Percentiles rank a stretch among this genome's conserved stretches.
phyloP scores from a whole-genome alignment of 2,888 invertebrate genomes.

The Oscheius sp. region DNA sequence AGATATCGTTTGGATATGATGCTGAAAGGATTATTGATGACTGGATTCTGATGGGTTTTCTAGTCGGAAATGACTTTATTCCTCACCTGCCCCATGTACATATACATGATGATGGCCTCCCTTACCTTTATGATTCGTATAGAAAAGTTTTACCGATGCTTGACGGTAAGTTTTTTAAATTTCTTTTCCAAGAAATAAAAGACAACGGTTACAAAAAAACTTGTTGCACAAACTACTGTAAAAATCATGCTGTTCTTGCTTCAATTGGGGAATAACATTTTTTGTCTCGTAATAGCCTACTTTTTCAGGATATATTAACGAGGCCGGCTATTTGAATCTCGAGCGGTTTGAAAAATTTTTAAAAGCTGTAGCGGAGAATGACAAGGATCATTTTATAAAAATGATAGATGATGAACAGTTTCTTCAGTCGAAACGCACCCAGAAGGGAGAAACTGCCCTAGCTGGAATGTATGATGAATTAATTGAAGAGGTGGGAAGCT shows the following conservation, averaged over 20 bases:
- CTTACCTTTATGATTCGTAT: slow-evolving; percentile 79
- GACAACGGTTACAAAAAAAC: too few relatives aligned
- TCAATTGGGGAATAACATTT: too few relatives aligned
- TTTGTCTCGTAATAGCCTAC: too few relatives aligned
- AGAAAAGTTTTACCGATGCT: slow-evolving; percentile 85
- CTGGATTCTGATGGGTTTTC: slow-evolving; percentile 78
- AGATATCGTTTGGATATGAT: slow-evolving; percentile 77
- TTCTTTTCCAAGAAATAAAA: too few relatives aligned
- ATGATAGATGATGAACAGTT: slow-evolving; percentile 38
- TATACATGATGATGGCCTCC: slow-evolving; percentile 88
- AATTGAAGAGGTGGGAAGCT: too few relatives aligned
- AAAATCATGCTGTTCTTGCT: too few relatives aligned
- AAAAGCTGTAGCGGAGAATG: slow-evolving; percentile 63
- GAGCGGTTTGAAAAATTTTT: slow-evolving; percentile 83
- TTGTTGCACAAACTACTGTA: too few relatives aligned
- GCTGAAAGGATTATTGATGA: slow-evolving; percentile 93
- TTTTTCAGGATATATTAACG: slow-evolving; percentile 86
- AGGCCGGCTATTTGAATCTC: slow-evolving; percentile 84
- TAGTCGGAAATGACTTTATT: slow-evolving; percentile 91
- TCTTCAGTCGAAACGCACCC: slow-evolving; percentile 24
- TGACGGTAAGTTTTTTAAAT: slow-evolving; percentile 82
- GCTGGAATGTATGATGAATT: too few relatives aligned
- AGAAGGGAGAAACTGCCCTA: too few relatives aligned
- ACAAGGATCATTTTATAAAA: slow-evolving; percentile 36
- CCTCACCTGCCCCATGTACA: slow-evolving; percentile 94